A percentile compares a stretch with the other conserved stretches of the same genome.
Evolutionary conservation across 2,113 vertebrate species (phyloP).

Genomic region (Pseudopipra pipra): DNA sequence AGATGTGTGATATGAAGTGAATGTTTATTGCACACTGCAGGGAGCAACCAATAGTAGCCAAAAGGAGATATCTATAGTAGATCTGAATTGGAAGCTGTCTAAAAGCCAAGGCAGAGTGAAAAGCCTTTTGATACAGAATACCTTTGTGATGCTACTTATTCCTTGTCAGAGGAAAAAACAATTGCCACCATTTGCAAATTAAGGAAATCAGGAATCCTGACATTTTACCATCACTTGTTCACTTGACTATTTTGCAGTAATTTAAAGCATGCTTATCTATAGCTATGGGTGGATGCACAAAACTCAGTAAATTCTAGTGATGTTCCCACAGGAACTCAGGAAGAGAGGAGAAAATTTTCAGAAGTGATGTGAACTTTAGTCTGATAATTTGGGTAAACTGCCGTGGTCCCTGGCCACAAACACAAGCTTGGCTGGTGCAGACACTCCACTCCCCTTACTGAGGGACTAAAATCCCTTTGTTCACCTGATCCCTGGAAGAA

Average conservation of each 20-base stretch:
- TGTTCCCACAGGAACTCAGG: not conserved
- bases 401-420: not conserved
- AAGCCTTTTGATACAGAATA: slow-evolving; percentile 25
- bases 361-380: not conserved
- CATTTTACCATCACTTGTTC: not conserved
- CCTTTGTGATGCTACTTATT: not conserved
- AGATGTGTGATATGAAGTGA: slow-evolving; percentile 63
- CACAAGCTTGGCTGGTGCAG: not conserved
- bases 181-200: not conserved
- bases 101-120: slow-evolving; percentile 35
- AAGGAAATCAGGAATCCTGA: not conserved
- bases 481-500: not conserved
- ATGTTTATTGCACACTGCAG: slow-evolving; percentile 58
- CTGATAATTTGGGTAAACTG: not conserved
- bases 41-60: slow-evolving; percentile 51
- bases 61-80: slow-evolving; percentile 31
- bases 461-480: not conserved
- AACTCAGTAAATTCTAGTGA: not conserved
- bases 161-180: not conserved
- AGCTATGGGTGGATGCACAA: not conserved
- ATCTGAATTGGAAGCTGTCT: slow-evolving; percentile 39
- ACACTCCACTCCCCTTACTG: not conserved
- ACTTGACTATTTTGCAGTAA: not conserved
- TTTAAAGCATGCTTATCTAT: not conserved
- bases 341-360: not conserved